Evolutionary conservation across 2,113 vertebrate genomes (phyloP), one percentile per base, ranked within the genome.

Genomic region (Sciurus niger): DNA sequence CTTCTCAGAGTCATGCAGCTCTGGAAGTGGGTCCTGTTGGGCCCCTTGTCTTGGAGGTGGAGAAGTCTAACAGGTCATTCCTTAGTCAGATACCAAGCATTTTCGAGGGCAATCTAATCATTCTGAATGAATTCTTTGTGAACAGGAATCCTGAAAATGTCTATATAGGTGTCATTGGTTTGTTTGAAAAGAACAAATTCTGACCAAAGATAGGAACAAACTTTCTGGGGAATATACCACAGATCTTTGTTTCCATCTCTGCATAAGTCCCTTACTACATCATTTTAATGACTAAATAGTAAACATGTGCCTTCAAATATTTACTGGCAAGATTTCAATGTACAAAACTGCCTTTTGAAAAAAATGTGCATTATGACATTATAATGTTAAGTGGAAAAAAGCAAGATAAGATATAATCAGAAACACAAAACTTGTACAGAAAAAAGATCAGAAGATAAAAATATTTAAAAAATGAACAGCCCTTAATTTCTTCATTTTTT

Each of bases 321-420:
- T 96, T 82, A 73, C 25, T 92, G n/a, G n/a, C 28, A 96, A 76
- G 13, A 93, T 93, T 95, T 93, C 72, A 94, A 67, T 82, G 28
- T 74, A 84, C 37, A 96, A 72, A 87, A 84, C 10, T 94, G 48
- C 34, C n/a, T 94, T 97, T 87, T 46, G 17, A 80, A 92, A 97
- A 25, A 85, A 90, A 55, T 48, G 24, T 89, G 48, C 24, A 79
- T 53, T 90, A 95, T 90, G 40, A 74, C 30, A 90, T 67, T 96
- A 94, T 86, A 92, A 92, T 87, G 55, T 78, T 90, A 95, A 96
- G 30, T 48, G 10, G n/a, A 34, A 91, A 76, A 73, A 93, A 85
- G 3, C 40, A 92, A 90, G 37, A 58, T 70, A 95, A 78, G 11
- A 14, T 84, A 74, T 5, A 90, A 70, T 17, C 2, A 89, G 84